Conservation (phyloP, 2,888 invertebrate genomes). For the Brenthis daphne region DNA sequence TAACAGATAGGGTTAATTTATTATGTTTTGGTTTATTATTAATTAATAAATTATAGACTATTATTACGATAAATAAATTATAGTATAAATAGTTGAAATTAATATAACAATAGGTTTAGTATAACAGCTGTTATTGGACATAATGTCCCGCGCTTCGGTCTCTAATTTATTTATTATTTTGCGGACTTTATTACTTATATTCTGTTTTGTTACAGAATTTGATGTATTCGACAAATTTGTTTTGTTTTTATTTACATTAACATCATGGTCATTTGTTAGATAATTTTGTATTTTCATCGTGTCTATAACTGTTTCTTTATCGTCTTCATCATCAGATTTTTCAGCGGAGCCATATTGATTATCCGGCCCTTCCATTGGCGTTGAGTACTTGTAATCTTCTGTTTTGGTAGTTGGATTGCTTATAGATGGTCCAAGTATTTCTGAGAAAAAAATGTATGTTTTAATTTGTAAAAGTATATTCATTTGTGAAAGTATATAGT, state of each 20-base stretch:
- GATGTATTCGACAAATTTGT: conserved; percentile 49
- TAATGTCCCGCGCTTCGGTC: conserved; percentile 47
- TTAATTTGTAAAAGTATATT: no score
- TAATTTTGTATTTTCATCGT: conserved; percentile 42
- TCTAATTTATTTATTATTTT: conserved; percentile 69
- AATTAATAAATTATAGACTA: background rate
- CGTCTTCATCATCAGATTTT: conserved; percentile 85
- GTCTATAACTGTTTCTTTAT: conserved; percentile 55
- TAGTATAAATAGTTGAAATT: background rate
- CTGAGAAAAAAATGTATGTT: conserved; percentile 74
- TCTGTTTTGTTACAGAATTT: conserved; percentile 56
- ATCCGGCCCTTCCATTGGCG: conserved; percentile 80
- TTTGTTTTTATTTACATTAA: conserved; percentile 56
- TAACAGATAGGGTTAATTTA: background rate
- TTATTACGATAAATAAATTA: conserved; percentile 21
- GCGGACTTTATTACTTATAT: conserved; percentile 69
- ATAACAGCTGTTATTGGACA: conserved; percentile 36
- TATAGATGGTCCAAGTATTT: conserved; percentile 86
- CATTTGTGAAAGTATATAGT: no score
- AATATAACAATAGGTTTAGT: conserved; percentile 8
- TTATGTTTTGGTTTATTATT: background rate
- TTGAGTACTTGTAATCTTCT: conserved; percentile 79
- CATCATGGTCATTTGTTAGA: conserved; percentile 39
- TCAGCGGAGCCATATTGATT: conserved; percentile 88
- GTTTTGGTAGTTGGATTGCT: conserved; percentile 74